Conservation (phyloP, 2,797 vertebrate genomes). For the Bucorvus abyssinicus region DNA sequence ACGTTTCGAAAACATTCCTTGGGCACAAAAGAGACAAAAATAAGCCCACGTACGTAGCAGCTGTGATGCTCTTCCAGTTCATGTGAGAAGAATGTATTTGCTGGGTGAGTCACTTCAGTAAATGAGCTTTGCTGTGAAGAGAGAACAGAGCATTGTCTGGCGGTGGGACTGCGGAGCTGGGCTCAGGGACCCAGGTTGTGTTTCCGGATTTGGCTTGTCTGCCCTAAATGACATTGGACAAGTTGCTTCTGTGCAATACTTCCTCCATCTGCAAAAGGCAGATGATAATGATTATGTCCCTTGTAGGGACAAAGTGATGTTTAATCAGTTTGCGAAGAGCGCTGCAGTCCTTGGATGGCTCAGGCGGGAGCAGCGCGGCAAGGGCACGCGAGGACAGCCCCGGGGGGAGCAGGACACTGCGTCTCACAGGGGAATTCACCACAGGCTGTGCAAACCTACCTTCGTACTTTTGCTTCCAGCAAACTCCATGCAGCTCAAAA, state of each 20-base stretch:
- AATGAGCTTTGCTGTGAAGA: not conserved
- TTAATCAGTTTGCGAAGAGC: not conserved
- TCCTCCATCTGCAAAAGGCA: not conserved
- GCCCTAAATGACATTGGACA: not conserved
- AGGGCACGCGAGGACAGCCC: not conserved
- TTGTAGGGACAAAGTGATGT: not conserved
- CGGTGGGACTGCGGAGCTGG: not conserved
- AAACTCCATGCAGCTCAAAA: not conserved
- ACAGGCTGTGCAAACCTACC: not conserved
- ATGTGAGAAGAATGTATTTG: not conserved
- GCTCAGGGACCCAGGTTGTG: not conserved
- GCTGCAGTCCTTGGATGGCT: not conserved
- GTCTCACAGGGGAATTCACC: rapidly evolving
- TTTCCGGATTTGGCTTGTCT: not conserved
- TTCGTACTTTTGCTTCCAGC: not conserved
- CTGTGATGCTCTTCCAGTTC: not conserved
- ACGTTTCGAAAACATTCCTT: not conserved
- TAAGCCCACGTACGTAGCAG: not conserved
- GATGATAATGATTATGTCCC: not conserved
- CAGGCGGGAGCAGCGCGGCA: not conserved
- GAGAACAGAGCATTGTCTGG: not conserved
- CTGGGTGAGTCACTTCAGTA: not conserved
- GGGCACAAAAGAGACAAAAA: not conserved
- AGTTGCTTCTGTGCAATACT: not conserved
- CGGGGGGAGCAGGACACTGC: not conserved